Conservation (phyloP, 2,113 vertebrate genomes). For the Natator depressus region DNA sequence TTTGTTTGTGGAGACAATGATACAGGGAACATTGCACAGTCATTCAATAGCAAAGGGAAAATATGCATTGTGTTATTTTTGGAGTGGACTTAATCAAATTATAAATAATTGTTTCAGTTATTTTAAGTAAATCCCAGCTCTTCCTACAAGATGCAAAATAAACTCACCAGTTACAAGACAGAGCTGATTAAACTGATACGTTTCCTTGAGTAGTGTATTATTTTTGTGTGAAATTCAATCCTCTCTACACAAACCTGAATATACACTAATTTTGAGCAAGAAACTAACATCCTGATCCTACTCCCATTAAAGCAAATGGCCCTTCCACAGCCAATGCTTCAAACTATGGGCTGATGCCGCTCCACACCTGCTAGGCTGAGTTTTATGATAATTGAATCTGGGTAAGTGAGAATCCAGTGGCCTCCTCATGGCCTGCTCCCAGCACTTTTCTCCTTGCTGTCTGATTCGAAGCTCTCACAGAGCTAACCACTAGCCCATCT, state of each 20-base stretch:
- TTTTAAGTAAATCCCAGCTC: not conserved
- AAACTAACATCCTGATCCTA: not conserved
- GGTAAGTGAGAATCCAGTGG: not conserved
- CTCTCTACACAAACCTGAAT: not conserved
- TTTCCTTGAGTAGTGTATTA: not conserved
- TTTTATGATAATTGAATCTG: not conserved
- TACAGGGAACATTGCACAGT: constrained; percentile 35
- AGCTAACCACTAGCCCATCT: not conserved
- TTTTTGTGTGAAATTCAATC: not conserved
- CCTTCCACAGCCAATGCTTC: not conserved
- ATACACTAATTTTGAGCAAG: not conserved
- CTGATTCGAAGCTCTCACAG: not conserved
- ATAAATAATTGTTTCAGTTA: constrained; percentile 39
- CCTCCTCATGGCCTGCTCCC: not conserved
- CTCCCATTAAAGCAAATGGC: not conserved
- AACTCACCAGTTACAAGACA: not conserved
- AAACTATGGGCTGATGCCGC: not conserved
- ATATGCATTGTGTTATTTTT: constrained; percentile 54
- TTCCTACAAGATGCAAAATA: not conserved
- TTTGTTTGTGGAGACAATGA: constrained; percentile 27
- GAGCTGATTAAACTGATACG: not conserved
- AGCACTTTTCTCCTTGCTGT: not conserved
- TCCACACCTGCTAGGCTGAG: not conserved
- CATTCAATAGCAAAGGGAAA: constrained; percentile 50
- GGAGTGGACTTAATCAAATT: constrained; percentile 37